Evolutionary conservation across 2,113 vertebrate genomes (phyloP).

Genomic region (Oryctolagus cuniculus): mOryCun1.1 NC_091434.1:105093501-105094000

Average conservation of each 20-base stretch:
- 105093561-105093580: no score
- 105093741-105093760: background rate
- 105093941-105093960: background rate
- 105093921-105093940: constrained; percentile 31
- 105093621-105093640: no score
- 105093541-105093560: no score
- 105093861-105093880: background rate
- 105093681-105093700: no score
- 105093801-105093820: constrained; percentile 27
- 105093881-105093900: background rate
- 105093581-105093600: no score
- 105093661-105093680: no score
- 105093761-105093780: constrained; percentile 31
- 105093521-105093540: no score
- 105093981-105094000: background rate
- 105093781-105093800: constrained; percentile 19
- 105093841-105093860: constrained; percentile 30
- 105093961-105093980: background rate
- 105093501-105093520: no score
- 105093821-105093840: background rate
- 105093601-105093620: no score
- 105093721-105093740: background rate
- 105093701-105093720: no score
- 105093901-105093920: constrained; percentile 5
- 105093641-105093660: no score